Evolutionary conservation across 2,113 vertebrate genomes (phyloP), one percentile per base, ranked within the genome.

Genomic region (Hippocampus abdominalis): DNA sequence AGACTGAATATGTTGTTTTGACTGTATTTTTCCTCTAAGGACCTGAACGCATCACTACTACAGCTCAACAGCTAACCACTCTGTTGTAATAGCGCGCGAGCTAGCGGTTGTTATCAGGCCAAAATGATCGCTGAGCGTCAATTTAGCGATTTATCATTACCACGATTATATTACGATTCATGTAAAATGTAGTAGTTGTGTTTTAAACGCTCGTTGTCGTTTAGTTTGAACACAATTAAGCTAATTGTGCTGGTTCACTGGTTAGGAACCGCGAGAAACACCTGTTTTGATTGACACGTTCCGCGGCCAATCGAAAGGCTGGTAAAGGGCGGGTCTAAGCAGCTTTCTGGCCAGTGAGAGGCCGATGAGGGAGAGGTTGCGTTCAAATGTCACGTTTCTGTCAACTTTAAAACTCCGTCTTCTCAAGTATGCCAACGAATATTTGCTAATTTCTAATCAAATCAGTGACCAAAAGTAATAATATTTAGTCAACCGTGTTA

Each of bases 271-370:
- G 23, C 3, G 29, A 66, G 73, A 71, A 87, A 77, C 86, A 84
- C 80, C 81, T 85, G 84, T 79, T 81, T 70, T 85, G 84, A 88
- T 81, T 80, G 89, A 81, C 85, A 70, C 7, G 5, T 7, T 36
- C 53, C 46, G 29, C 2, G 75, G 32, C 84, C 75, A 81, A 25
- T 77, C 75, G 59, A 3, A 53, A 75, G 40, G 29, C 67, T 61
- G 59, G 68, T 67, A 1, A 42, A 48, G 51, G 68, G 77, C 74
- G 44, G 15, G 75, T 78, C 86, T 80, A 88, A 74, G 87, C 27
- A 1, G 27, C 5, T 68, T 11, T 36, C 13, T 68, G 12, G 29
- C 51, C 66, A 68, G 40, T 68, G 6, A 40, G 21, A 56, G 2
- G 32, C 51, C 32, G 20, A 46, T 25, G 11, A 23, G 21, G 11